These are phyloP conservation scores for Stenolophus ochropezus DNA, from an alignment of 2,888 invertebrate species.

Conservation along the genomic window DNA sequence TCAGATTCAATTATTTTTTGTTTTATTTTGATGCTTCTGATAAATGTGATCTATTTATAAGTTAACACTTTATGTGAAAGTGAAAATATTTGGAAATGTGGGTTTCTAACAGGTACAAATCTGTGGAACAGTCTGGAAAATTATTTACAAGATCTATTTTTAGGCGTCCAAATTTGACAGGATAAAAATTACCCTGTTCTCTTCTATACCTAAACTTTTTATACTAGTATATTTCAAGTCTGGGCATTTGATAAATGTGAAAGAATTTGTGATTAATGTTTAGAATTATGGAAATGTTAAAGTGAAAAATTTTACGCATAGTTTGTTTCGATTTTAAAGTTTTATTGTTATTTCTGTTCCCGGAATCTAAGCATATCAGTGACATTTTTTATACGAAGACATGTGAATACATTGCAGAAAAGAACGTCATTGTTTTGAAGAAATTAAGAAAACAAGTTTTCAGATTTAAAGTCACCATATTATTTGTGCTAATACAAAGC, in stretches of 20 bases:
- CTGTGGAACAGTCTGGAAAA: background rate
- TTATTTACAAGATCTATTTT: slow-evolving; percentile 31
- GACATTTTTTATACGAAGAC: too few relatives aligned
- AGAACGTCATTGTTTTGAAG: too few relatives aligned
- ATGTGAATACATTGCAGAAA: too few relatives aligned
- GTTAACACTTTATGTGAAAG: background rate
- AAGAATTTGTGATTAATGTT: background rate
- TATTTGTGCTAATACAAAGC: too few relatives aligned
- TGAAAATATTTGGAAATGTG: background rate
- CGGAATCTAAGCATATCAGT: too few relatives aligned
- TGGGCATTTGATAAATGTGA: background rate
- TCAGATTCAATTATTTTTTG: background rate
- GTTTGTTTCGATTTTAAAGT: background rate
- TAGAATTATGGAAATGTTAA: background rate
- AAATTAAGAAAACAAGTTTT: too few relatives aligned
- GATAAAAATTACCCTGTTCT: background rate
- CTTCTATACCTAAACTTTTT: slow-evolving; percentile 13
- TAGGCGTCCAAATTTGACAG: slow-evolving; percentile 14
- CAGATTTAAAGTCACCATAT: too few relatives aligned
- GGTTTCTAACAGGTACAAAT: background rate
- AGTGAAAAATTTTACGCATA: background rate
- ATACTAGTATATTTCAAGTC: background rate
- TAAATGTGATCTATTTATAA: background rate
- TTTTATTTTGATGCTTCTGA: background rate
- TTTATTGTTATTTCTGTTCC: too few relatives aligned